A percentile compares a stretch with the other conserved stretches of the same genome.
Conservation (phyloP, 2,888 invertebrate genomes). For the Saturnia japonica region DNA sequence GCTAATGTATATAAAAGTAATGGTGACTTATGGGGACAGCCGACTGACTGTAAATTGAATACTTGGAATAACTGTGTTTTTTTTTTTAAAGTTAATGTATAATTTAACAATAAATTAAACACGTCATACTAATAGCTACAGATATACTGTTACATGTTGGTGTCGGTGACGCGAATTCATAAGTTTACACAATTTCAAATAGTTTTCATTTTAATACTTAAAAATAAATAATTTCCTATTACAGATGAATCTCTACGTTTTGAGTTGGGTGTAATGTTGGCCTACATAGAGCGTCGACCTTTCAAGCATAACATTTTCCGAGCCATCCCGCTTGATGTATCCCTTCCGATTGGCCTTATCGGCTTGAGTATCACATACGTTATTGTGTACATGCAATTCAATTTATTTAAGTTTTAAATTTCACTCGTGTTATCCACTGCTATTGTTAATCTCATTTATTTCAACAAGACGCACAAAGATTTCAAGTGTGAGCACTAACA, state of each 20-base stretch:
- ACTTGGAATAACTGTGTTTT: no score
- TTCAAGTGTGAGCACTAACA: neutral
- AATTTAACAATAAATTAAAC: no score
- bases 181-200: no score
- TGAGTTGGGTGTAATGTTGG: constrained; percentile 13
- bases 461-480: neutral
- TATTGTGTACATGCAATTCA: constrained; percentile 19
- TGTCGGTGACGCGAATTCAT: no score
- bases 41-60: no score
- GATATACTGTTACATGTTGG: no score
- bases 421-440: neutral
- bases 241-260: constrained; percentile 21
- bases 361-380: constrained; percentile 17
- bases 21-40: no score
- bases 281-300: constrained; percentile 18
- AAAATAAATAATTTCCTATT: neutral
- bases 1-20: no score
- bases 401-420: neutral
- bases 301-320: constrained; percentile 14
- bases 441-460: neutral
- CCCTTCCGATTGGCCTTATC: neutral
- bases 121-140: no score
- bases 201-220: no score
- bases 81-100: no score
- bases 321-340: constrained; percentile 5